phyloP scores from a whole-genome alignment of 2,113 vertebrate genomes.

The Ageneiosus marmoratus region DNA sequence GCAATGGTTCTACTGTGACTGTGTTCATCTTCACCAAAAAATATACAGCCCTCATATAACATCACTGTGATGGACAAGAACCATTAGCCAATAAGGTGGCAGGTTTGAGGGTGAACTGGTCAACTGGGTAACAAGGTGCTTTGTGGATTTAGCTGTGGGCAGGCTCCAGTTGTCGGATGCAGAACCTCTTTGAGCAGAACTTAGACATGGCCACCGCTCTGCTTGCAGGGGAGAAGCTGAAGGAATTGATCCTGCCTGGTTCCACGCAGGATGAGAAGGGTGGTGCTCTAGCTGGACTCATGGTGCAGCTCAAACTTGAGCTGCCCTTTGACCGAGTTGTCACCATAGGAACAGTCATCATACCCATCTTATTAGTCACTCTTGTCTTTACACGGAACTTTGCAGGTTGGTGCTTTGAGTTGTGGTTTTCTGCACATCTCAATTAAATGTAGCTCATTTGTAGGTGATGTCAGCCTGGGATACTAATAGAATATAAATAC shows the following conservation, averaged over 20 bases:
- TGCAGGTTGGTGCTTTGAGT: constrained; percentile 82
- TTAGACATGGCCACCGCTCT: constrained; percentile 98
- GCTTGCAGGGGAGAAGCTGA: constrained; percentile 96
- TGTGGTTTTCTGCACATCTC: not conserved
- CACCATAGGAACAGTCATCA: constrained; percentile 95
- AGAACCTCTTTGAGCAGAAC: constrained; percentile 96
- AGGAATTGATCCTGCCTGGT: constrained; percentile 94
- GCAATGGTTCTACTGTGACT: constrained; percentile 30
- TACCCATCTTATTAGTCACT: constrained; percentile 95
- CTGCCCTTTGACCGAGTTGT: constrained; percentile 97
- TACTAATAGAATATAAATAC: not conserved
- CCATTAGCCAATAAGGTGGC: constrained; percentile 28
- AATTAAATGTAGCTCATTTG: not conserved
- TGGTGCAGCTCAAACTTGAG: constrained; percentile 95
- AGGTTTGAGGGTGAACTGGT: constrained; percentile 29
- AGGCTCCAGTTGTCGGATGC: constrained; percentile 76
- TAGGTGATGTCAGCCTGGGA: not conserved
- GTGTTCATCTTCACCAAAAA: constrained; percentile 8
- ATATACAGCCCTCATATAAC: constrained; percentile 14
- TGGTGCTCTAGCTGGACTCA: constrained; percentile 86
- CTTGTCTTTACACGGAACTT: constrained; percentile 98
- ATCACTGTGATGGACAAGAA: constrained; percentile 12
- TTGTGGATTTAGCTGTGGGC: constrained; percentile 49
- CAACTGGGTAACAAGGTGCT: constrained; percentile 32
- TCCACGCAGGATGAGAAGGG: constrained; percentile 92